phyloP scores from a whole-genome alignment of 2,888 invertebrate species.

The Trachelus iudaicus region DNA sequence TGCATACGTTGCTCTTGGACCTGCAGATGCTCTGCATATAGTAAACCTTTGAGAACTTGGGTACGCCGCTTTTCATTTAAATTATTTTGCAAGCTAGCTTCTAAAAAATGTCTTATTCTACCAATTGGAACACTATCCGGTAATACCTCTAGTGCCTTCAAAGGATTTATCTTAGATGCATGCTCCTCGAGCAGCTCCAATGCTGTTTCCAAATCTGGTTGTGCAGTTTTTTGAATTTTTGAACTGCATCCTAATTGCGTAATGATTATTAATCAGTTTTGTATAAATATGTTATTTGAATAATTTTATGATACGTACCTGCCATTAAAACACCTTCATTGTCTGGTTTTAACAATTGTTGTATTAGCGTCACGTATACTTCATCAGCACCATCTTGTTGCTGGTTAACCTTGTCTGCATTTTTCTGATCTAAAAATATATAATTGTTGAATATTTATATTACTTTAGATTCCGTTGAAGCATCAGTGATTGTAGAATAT shows the following conservation, averaged over 20 bases:
- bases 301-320: slow-evolving; percentile 34
- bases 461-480: background rate
- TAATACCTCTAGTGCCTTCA: slow-evolving; percentile 81
- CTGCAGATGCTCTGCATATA: slow-evolving; percentile 88
- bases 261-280: background rate
- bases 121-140: slow-evolving; percentile 84
- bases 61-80: slow-evolving; percentile 79
- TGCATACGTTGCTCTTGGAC: slow-evolving; percentile 84
- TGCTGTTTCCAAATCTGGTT: slow-evolving; percentile 83
- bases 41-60: slow-evolving; percentile 84
- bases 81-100: slow-evolving; percentile 80
- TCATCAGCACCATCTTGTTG: slow-evolving; percentile 59
- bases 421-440: slow-evolving; percentile 39
- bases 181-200: slow-evolving; percentile 84
- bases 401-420: slow-evolving; percentile 41
- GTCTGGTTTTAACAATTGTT: slow-evolving; percentile 68
- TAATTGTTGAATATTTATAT: background rate
- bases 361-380: slow-evolving; percentile 71
- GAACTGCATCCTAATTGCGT: slow-evolving; percentile 43
- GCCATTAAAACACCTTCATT: slow-evolving; percentile 44
- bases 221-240: slow-evolving; percentile 69
- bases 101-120: slow-evolving; percentile 82
- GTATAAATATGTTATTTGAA: background rate
- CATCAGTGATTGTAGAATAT: slow-evolving; percentile 15
- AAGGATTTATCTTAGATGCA: slow-evolving; percentile 85